Evolutionary conservation across 1,140 invertebrate genomes (phyloP).

Genomic region (Calliopsis andreniformis): DNA sequence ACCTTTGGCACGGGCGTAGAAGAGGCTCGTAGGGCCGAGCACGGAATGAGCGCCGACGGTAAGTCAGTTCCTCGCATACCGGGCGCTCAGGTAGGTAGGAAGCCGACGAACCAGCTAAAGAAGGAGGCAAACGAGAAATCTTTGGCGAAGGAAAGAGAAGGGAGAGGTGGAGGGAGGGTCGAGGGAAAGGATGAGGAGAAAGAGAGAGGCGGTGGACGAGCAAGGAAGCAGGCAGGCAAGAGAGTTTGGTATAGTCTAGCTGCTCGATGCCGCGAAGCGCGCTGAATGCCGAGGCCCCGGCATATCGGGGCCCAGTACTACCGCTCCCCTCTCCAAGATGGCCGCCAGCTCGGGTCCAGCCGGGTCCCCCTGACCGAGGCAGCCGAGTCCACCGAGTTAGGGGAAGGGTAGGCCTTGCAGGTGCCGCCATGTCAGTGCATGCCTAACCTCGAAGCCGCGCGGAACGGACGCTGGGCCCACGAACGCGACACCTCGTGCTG

Average conservation of each 20-base stretch:
- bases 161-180: background rate
- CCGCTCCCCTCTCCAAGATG: constrained; percentile 79
- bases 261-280: constrained; percentile 60
- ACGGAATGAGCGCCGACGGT: constrained; percentile 68
- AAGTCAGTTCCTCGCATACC: constrained; percentile 72
- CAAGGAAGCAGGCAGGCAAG: background rate
- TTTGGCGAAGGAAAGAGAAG: constrained; percentile 9
- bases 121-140: constrained; percentile 22
- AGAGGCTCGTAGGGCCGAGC: constrained; percentile 51
- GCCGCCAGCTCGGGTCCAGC: constrained; percentile 74
- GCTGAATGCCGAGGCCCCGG: constrained; percentile 62
- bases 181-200: background rate
- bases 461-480: constrained; percentile 73
- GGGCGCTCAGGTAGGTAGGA: constrained; percentile 66
- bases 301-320: constrained; percentile 51
- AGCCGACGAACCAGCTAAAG: constrained; percentile 24
- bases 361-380: constrained; percentile 69
- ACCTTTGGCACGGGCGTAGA: constrained; percentile 58
- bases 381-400: constrained; percentile 66
- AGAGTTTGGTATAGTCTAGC: constrained; percentile 66
- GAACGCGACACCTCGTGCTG: constrained; percentile 66
- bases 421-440: constrained; percentile 82
- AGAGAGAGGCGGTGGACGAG: constrained; percentile 1
- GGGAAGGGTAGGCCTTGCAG: constrained; percentile 77
- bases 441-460: constrained; percentile 78